Evolutionary conservation across 1,140 invertebrate species (phyloP).

Genomic region (Drosophila auraria): DNA sequence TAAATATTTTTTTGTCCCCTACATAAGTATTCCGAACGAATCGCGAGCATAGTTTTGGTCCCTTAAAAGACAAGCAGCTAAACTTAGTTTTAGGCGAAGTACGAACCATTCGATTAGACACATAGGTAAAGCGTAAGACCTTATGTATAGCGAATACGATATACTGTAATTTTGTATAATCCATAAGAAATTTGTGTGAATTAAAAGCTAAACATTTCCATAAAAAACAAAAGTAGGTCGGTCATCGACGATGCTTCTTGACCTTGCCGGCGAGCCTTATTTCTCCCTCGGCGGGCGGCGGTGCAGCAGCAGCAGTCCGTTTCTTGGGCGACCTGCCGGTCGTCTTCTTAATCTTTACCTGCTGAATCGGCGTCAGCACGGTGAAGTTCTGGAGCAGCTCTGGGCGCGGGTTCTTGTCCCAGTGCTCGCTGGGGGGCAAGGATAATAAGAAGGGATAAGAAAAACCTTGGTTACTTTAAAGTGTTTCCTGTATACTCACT

Average conservation of each 20-base stretch:
- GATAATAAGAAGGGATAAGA: fast-evolving
- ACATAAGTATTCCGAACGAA: neutral
- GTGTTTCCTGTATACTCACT: constrained; percentile 87
- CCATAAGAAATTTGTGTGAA: constrained; percentile 66
- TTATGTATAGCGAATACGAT: constrained; percentile 43
- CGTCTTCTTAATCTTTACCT: neutral
- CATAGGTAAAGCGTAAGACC: constrained; percentile 16
- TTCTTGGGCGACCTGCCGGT: neutral
- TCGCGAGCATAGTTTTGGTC: constrained; percentile 4
- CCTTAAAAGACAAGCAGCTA: constrained; percentile 42
- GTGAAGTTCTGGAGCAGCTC: constrained; percentile 61
- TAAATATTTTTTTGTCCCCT: constrained; percentile 22
- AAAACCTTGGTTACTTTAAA: neutral
- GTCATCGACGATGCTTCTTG: neutral
- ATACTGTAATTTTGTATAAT: constrained; percentile 55
- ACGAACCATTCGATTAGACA: constrained; percentile 20
- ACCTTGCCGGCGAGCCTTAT: neutral
- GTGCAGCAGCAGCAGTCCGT: neutral
- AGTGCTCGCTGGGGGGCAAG: constrained; percentile 45
- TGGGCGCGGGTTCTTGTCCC: constrained; percentile 55
- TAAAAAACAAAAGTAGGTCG: constrained; percentile 9
- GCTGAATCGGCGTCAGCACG: constrained; percentile 33
- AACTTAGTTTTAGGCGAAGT: constrained; percentile 8
- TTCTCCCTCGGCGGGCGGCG: neutral
- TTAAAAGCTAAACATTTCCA: constrained; percentile 64